Evolutionary conservation across 1,140 invertebrate genomes (phyloP).

Genomic region (Lethrus apterus): DNA sequence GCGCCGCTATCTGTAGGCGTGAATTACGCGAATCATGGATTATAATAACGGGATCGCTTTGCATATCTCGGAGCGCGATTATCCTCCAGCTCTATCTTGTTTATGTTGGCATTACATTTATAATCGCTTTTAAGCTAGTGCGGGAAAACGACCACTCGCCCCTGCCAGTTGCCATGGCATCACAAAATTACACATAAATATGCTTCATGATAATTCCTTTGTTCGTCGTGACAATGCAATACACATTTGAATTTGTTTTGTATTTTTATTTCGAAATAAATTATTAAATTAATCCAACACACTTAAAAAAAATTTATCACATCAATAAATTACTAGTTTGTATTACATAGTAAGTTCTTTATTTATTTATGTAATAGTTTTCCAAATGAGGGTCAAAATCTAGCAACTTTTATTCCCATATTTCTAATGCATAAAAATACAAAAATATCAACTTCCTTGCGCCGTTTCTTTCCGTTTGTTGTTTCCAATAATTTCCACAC

Average conservation of each 20-base stretch:
- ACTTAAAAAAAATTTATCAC: too few relatives aligned
- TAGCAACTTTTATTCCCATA: too few relatives aligned
- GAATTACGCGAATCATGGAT: constrained; percentile 37
- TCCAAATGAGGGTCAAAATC: too few relatives aligned
- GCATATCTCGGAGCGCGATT: constrained; percentile 35
- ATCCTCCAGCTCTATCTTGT: constrained; percentile 33
- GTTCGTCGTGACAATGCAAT: constrained; percentile 11
- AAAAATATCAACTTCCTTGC: too few relatives aligned
- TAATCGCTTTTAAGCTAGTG: constrained; percentile 25
- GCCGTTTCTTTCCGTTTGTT: too few relatives aligned
- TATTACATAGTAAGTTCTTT: too few relatives aligned
- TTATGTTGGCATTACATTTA: constrained; percentile 34
- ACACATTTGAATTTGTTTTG: background rate
- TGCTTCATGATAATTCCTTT: constrained; percentile 22
- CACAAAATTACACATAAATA: constrained; percentile 25
- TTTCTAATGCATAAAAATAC: too few relatives aligned
- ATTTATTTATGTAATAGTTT: too few relatives aligned
- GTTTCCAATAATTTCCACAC: too few relatives aligned
- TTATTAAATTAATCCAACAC: too few relatives aligned
- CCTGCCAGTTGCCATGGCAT: constrained; percentile 19
- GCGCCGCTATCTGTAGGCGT: constrained; percentile 16
- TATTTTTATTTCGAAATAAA: too few relatives aligned
- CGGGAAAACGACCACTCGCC: constrained; percentile 1
- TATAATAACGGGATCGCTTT: constrained; percentile 39
- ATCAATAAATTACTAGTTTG: too few relatives aligned